Evolutionary conservation across 1,140 invertebrate genomes (phyloP).

Genomic region (Euura lappo): DNA sequence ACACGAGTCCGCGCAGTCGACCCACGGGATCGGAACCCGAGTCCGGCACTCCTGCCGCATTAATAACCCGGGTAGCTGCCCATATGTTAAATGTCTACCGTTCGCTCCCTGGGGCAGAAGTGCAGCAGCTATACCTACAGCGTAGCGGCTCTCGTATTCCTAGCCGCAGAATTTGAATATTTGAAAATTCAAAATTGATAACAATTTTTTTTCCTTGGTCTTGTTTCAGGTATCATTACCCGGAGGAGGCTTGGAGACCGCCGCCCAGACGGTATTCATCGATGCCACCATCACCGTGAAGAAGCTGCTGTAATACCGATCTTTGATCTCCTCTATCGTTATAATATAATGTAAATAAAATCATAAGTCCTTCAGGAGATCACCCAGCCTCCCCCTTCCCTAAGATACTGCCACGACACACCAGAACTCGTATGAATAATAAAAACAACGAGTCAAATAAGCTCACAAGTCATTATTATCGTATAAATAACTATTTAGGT

Average conservation of each 20-base stretch:
- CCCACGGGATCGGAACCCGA: slow-evolving; percentile 41
- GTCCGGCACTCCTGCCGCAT: slow-evolving; percentile 50
- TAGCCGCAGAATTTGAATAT: no score
- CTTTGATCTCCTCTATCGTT: neutral
- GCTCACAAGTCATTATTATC: no score
- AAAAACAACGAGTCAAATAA: no score
- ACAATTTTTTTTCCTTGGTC: slow-evolving; percentile 20
- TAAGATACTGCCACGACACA: neutral
- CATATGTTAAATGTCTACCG: slow-evolving; percentile 62
- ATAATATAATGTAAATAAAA: neutral
- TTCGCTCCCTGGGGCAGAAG: neutral
- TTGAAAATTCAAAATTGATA: no score
- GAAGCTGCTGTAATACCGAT: no score
- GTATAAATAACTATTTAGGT: no score
- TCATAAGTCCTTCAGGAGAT: neutral
- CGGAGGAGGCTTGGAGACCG: slow-evolving; percentile 24
- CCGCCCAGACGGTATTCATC: slow-evolving; percentile 14
- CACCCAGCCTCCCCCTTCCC: slow-evolving; percentile 3
- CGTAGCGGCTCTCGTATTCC: neutral
- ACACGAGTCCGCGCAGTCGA: slow-evolving; percentile 45
- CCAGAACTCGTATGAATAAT: neutral
- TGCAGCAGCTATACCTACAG: neutral
- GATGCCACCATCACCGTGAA: slow-evolving; percentile 21
- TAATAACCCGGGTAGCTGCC: slow-evolving; percentile 62
- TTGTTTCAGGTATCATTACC: slow-evolving; percentile 39